These are phyloP conservation scores for Bhutanitis thaidina DNA, from an alignment of 2,888 invertebrate genomes.

Conservation along the genomic window DNA sequence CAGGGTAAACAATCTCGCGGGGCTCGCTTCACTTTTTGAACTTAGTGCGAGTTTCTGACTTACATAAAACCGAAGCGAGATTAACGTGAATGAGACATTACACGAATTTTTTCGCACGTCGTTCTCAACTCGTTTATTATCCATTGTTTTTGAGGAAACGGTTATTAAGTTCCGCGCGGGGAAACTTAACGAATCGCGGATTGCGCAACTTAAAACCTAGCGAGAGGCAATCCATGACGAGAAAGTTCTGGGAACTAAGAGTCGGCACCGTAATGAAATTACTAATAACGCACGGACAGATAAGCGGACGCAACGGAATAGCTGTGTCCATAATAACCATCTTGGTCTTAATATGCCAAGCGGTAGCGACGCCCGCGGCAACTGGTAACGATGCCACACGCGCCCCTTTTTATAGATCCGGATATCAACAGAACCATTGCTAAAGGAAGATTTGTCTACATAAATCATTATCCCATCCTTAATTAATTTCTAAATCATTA, in stretches of 20 bases:
- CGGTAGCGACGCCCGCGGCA: conserved; percentile 36
- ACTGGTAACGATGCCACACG: conserved; percentile 40
- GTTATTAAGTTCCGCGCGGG: conserved; percentile 45
- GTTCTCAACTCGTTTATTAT: conserved; percentile 35
- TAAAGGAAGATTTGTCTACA: not conserved
- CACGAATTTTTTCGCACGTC: conserved; percentile 40
- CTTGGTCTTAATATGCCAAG: conserved; percentile 54
- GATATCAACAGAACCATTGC: not conserved
- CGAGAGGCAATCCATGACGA: conserved; percentile 53
- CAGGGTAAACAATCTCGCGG: conserved; percentile 51
- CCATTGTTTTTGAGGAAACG: conserved; percentile 51
- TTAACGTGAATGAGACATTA: conserved; percentile 35
- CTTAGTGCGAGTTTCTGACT: conserved; percentile 23
- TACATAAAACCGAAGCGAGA: conserved; percentile 31
- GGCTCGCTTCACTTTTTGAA: conserved; percentile 26
- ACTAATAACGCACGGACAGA: conserved; percentile 56
- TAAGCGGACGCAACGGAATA: conserved; percentile 66
- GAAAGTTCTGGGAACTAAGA: conserved; percentile 42
- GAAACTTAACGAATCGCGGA: conserved; percentile 38
- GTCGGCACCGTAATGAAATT: conserved; percentile 39
- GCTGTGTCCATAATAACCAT: conserved; percentile 67
- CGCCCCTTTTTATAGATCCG: not conserved
- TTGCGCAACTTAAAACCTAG: conserved; percentile 44
- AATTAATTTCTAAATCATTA: not conserved
- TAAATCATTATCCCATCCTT: not conserved